A percentile compares a stretch with the other conserved stretches of the same genome.
These are phyloP conservation scores for Isoperla grammatica DNA, from an alignment of 2,888 invertebrate species.

Conservation along the genomic window DNA sequence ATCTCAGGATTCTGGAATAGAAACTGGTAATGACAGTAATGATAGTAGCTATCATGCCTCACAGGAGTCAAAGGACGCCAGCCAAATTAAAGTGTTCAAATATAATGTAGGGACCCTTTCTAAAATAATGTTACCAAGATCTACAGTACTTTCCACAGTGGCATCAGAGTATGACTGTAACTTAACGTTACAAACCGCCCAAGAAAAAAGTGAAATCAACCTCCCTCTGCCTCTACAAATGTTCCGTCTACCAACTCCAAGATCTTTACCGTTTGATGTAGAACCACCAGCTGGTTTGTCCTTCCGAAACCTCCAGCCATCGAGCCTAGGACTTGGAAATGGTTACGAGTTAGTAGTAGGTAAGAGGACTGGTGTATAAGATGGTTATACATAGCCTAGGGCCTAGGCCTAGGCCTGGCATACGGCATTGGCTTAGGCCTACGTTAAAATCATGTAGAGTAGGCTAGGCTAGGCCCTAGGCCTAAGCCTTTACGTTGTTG, in stretches of 20 bases:
- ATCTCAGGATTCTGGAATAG: conserved; percentile 65
- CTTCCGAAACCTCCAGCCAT: conserved; percentile 30
- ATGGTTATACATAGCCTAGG: not conserved
- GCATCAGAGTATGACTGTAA: not conserved
- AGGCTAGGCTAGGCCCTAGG: too few species aligned
- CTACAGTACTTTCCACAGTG: too few species aligned
- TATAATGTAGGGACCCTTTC: too few species aligned
- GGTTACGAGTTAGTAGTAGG: conserved; percentile 31
- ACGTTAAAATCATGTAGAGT: too few species aligned
- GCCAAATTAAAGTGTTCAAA: conserved; percentile 4
- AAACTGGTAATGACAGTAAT: conserved; percentile 66
- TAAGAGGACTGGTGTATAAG: conserved; percentile 5
- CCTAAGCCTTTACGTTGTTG: too few species aligned
- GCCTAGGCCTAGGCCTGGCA: too few species aligned
- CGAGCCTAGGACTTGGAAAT: conserved; percentile 26
- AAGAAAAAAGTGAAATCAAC: not conserved
- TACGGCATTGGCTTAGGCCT: too few species aligned
- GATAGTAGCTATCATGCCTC: conserved; percentile 44
- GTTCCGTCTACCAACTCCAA: conserved; percentile 12
- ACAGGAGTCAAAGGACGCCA: conserved; percentile 9
- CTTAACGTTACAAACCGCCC: not conserved
- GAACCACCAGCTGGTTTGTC: conserved; percentile 33
- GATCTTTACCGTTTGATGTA: conserved; percentile 23
- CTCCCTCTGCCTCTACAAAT: not conserved
- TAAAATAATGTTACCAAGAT: too few species aligned